These are phyloP conservation scores for Mantis religiosa DNA, from an alignment of 2,888 invertebrate species.

Conservation along the genomic window DNA sequence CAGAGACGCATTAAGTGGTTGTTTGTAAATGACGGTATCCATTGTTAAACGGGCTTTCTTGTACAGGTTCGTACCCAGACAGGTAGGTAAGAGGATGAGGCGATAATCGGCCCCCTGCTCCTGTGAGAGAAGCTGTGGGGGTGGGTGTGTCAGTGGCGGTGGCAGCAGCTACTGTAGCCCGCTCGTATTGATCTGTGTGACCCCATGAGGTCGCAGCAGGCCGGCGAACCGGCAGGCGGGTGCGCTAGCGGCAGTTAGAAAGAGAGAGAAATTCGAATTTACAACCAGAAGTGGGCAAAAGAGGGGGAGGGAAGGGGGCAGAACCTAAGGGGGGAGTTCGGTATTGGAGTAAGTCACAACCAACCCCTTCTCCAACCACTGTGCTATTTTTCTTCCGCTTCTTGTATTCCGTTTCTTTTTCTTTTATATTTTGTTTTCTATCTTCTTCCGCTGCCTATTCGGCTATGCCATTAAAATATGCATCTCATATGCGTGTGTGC, in stretches of 20 bases:
- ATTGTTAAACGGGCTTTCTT: not conserved
- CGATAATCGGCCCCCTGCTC: not conserved
- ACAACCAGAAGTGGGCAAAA: not conserved
- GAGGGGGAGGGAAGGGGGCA: not conserved
- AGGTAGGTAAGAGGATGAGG: not conserved
- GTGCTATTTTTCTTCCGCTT: not conserved
- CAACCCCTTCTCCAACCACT: not conserved
- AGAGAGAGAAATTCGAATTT: not conserved
- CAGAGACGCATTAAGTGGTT: not conserved
- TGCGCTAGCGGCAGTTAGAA: not conserved
- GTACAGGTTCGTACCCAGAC: not conserved
- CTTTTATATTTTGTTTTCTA: not conserved
- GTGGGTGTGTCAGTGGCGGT: not conserved
- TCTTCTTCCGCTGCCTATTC: not conserved
- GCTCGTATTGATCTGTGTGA: not conserved
- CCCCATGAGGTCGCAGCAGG: not conserved
- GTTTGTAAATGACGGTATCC: not conserved
- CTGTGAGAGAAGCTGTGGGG: not conserved
- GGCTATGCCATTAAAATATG: not conserved
- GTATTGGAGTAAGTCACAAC: not conserved
- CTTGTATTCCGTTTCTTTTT: not conserved
- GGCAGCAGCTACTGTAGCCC: not conserved
- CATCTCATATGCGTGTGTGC: not conserved
- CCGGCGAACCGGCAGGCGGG: no score
- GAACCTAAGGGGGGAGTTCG: not conserved